Base-by-base conservation (phyloP, 2,797 vertebrate species). In the Serranus cabrilla region DNA sequence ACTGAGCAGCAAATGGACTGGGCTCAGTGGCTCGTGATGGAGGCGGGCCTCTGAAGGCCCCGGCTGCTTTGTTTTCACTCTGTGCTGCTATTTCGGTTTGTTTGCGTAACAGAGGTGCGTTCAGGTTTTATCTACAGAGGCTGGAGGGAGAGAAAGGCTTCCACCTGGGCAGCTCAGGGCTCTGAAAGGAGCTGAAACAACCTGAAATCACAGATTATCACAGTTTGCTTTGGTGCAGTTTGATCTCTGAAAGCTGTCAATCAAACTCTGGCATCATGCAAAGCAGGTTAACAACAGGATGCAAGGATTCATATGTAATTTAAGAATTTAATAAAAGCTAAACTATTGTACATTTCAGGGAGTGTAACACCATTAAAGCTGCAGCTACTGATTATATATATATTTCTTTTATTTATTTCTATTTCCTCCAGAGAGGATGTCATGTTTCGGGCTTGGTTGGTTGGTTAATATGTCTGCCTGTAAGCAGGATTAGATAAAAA, bases 1-100 rank as follows among this genome's bases (percentile, higher is more conserved):
- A 11, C 49, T 45, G 63, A 66, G 76, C 79, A 70, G 51, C 55
- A 75, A 71, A 61, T 54, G 76, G 74, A 73, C 55, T 6, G 49
- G 6, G 45, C 47, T 77, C 51, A 23, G 1, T 49, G 64, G 73
- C 49, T 74, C 13, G 18, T 54, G 80, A 62, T 80, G 65, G 54
- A 50, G 23, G 54, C 20, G 70, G 69, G 16, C 2, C 71, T 74
- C 46, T 10, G 2, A 61, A 54, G 45, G 49, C 20, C 43, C 7
- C 16, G n/a, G 63, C 58, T 49, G 45, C 50, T 66, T 52, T 40
- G 31, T 72, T 56, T 31, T 51, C 11, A 25, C 17, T 47, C 7
- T 5, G 31, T 49, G 50, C 1, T 17, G 58, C 40, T 74, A 50
- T 64, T 76, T 60, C 20, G 16, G 57, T 55, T 52, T 12, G 54